phyloP scores from a whole-genome alignment of 2,113 vertebrate species.

The Odobenus rosmarus region DNA sequence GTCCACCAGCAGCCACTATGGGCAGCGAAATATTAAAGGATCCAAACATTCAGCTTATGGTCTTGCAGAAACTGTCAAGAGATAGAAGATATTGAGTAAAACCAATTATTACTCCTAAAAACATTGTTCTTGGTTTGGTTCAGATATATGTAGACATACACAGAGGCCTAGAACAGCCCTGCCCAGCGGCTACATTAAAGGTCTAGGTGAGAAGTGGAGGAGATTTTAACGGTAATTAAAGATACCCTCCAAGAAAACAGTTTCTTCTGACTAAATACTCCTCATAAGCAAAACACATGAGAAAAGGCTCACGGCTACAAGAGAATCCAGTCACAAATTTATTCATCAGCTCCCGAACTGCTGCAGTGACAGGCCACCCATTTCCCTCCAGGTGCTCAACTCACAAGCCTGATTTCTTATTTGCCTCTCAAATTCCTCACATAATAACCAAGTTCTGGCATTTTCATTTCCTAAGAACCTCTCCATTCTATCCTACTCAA shows the following conservation, averaged over 20 bases:
- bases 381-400: neutral
- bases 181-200: neutral
- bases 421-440: neutral
- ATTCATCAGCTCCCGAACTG: neutral
- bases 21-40: neutral
- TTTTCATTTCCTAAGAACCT: neutral
- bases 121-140: neutral
- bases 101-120: slow-evolving; percentile 33
- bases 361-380: neutral
- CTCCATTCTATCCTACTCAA: neutral
- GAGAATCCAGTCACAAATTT: neutral
- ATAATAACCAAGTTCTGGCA: neutral
- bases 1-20: neutral
- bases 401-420: neutral
- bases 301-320: neutral
- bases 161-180: neutral
- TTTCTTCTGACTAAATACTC: neutral
- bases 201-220: neutral
- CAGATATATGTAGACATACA: neutral
- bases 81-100: slow-evolving; percentile 21
- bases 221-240: neutral
- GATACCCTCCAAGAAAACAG: neutral
- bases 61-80: slow-evolving; percentile 66
- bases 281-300: neutral
- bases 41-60: slow-evolving; percentile 7